Base-by-base conservation (phyloP, 1,140 invertebrate genomes). In the Atopsyche davidsoni region DNA sequence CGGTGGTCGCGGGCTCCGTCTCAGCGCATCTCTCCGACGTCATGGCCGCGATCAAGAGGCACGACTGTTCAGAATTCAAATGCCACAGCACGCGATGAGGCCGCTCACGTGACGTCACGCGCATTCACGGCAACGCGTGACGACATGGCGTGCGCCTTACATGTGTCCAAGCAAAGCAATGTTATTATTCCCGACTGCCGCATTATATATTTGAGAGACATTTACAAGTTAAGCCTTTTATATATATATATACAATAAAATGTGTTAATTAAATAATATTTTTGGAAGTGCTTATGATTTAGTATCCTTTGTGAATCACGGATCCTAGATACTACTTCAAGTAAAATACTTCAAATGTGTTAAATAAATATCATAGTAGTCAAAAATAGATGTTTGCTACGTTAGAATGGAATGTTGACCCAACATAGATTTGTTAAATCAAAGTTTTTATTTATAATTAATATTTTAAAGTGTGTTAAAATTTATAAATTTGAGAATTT, bases 11-110 rank as follows among this genome's bases (percentile, higher is more conserved):
- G 3, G 59, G 58, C 9, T 68, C 69, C 9, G 73, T 80, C 24
- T 75, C 75, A 16, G 60, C 64, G 46, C 78, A 81, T 53, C 69
- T 81, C 17, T 68, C 75, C 39, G 76, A 80, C 54, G 79, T 80
- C 14, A 80, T 80, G 74, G 67, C 70, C 16, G 78, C 79, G 6
- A 72, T 81, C 4, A 73, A 73, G 57, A 67, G 61, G 24, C 67
- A 73, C 59, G 73, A 80, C 53, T 81, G 79, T 62, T 75, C 72
- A 16, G 65, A 65, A 60, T 80, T 79, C 62, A 54, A 62, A 17
- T 80, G 78, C 48, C 44, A 47, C 36, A 48, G 54, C 35, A 57
- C 55, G 42, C 44, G 50, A 46, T 23, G 10, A 28, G 23, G 17
- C 9, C 18, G 18, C 13, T 59, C 60, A 17, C 18, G 51, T 62